phyloP scores from a whole-genome alignment of 2,113 vertebrate species.

The Dasypus novemcinctus region DNA sequence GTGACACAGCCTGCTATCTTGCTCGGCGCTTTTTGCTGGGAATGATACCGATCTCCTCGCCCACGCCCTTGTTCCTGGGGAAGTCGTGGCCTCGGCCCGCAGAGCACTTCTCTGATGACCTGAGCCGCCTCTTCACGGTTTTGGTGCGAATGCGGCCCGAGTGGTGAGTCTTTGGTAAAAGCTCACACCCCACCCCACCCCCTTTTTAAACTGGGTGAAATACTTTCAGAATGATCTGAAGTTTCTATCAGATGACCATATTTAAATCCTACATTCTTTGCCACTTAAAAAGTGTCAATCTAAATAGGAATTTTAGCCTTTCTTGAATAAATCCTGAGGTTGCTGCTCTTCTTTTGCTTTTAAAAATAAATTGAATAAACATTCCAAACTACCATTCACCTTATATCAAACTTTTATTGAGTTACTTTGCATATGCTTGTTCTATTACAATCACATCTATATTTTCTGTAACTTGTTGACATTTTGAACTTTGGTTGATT shows the following conservation, averaged over 20 bases:
- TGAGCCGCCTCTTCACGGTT: too few relatives aligned
- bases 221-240: slow-evolving; percentile 10
- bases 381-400: not conserved
- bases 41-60: too few relatives aligned
- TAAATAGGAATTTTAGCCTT: slow-evolving; percentile 18
- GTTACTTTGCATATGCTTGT: not conserved
- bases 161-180: too few relatives aligned
- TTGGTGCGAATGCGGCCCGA: too few relatives aligned
- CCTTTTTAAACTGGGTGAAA: not conserved
- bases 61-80: too few relatives aligned
- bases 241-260: not conserved
- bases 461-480: not conserved
- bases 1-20: too few relatives aligned
- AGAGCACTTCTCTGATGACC: too few relatives aligned
- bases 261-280: not conserved
- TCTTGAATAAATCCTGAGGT: slow-evolving; percentile 4
- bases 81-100: too few relatives aligned
- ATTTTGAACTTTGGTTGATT: slow-evolving; percentile 3
- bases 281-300: not conserved
- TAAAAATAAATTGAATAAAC: not conserved
- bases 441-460: not conserved
- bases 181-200: too few relatives aligned
- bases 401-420: not conserved
- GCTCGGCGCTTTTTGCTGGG: too few relatives aligned
- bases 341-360: slow-evolving; percentile 4